These are phyloP conservation scores for Sesamia nonagrioides DNA, from an alignment of 1,140 invertebrate genomes.

Conservation along the genomic window DNA sequence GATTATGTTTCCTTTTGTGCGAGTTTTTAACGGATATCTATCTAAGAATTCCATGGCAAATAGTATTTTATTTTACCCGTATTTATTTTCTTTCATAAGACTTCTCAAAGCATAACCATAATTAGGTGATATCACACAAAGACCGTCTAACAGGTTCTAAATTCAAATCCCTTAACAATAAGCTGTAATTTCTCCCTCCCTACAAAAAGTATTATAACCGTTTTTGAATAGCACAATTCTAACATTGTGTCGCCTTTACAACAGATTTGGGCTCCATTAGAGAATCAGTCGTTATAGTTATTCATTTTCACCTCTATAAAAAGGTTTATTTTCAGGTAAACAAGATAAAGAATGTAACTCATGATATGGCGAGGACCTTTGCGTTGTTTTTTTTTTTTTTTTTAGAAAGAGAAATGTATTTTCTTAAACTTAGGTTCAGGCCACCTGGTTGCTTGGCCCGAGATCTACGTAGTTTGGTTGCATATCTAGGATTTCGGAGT, in stretches of 20 bases:
- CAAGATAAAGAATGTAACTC: neutral
- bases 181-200: constrained; percentile 1
- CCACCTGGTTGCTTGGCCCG: neutral
- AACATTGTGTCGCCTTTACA: constrained; percentile 76
- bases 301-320: constrained; percentile 1
- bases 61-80: neutral
- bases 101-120: neutral
- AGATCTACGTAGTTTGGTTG: neutral
- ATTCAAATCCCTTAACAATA: constrained; percentile 38
- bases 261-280: constrained; percentile 52
- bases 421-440: too few relatives aligned
- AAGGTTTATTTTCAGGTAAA: constrained; percentile 1
- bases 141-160: neutral
- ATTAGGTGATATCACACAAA: constrained; percentile 34
- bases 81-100: constrained; percentile 20
- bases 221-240: constrained; percentile 78
- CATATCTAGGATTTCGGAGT: neutral
- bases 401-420: too few relatives aligned
- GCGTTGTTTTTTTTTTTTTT: too few relatives aligned
- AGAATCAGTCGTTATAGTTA: constrained; percentile 40
- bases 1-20: too few relatives aligned
- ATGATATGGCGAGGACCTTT: neutral
- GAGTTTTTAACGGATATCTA: too few relatives aligned
- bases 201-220: constrained; percentile 60
- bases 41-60: too few relatives aligned